Evolutionary conservation across 1,140 invertebrate species (phyloP), one percentile per base, ranked within the genome.

Genomic region (Teleopsis dalmanni): DNA sequence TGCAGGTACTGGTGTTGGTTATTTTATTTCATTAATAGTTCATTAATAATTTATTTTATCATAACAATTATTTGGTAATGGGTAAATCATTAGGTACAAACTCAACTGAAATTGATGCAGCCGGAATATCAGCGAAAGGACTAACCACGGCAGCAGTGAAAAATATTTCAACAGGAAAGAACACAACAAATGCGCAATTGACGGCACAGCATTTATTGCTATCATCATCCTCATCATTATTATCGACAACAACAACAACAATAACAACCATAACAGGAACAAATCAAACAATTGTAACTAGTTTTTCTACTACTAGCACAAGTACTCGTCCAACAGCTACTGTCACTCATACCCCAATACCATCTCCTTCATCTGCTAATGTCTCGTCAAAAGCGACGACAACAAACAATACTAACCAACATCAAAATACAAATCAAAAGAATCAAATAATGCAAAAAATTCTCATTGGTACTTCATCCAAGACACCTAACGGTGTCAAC

Each of bases 211-310:
- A 37, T 9, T 14, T 26, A 31, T 31, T 31, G n/a, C n/a, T n/a
- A 31, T 9, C 9, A 9, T 7, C 25, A 41, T 53, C 48, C 25
- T 22, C 46, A n/a, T 18, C 25, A 54, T 35, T 53, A 54, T 55
- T 53, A 49, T 46, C 47, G 46, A 53, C 47, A 51, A 43, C 50
- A 37, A 42, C 18, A 36, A 25, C 26, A 62, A 51, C 7, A 44
- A 51, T 56, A 53, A 55, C 59, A 52, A 53, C 53, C 56, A 26
- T 61, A 16, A 14, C 35, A 7, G 34, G 36, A 34, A 35, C 49
- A 22, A 46, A 29, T 26, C 26, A 16, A 58, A 60, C 45, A 52
- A 52, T 60, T 64, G 63, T 66, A 66, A 66, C 63, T 66, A 66
- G 62, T 60, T 60, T 47, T 47, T 23, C 35, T 13, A 47, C 57